Base-by-base conservation (phyloP, 2,113 vertebrate genomes). In the Tachysurus fulvidraco region DNA sequence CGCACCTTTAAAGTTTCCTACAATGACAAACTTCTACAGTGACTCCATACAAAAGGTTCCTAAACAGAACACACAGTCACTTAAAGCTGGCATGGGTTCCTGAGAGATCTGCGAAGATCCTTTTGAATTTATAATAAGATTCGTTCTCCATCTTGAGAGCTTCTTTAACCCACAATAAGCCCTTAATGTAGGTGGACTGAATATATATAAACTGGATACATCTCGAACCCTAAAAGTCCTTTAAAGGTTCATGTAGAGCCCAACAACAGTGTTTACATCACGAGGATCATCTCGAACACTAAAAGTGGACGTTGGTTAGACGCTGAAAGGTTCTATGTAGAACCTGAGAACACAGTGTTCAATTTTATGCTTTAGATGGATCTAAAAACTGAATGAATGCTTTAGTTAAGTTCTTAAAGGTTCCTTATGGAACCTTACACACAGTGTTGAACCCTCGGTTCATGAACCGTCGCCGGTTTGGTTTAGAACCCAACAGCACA, bases 311-410 rank as follows among this genome's bases (percentile, higher is more conserved):
- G 2, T 13, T 23, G 1, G 21, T 46, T 25, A 25, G 10, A 16
- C 1, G 0, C 1, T 41, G 21, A 7, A 73, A 76, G 21, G 36
- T 73, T 73, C 69, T 9, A 23, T 44, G 2, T 11, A 3, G 36
- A 69, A 69, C 65, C 28, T 5, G 36, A 36, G 36, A 36, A 36
- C 36, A 36, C 1, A 36, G 36, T 36, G 36, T 36, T 36, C 36
- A 2, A 36, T 36, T 36, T 36, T 36, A 8, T 69, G 65, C 0
- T 36, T 28, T 7, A 0, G 65, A 0, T 0, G 0, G 28, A 14
- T 23, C 28, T 12, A 7, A 28, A 36, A 17, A 12, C 30, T 8
- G 36, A 36, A 36, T 2, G 36, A 36, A 36, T 62, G 60, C 21
- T 62, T 60, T 25, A 13, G 1, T 13, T 69, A 36, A 13, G 0